A percentile compares a stretch with the other conserved stretches of the same genome.
Conservation (phyloP, 1,140 invertebrate genomes). For the Ceratosolen solmsi region DNA sequence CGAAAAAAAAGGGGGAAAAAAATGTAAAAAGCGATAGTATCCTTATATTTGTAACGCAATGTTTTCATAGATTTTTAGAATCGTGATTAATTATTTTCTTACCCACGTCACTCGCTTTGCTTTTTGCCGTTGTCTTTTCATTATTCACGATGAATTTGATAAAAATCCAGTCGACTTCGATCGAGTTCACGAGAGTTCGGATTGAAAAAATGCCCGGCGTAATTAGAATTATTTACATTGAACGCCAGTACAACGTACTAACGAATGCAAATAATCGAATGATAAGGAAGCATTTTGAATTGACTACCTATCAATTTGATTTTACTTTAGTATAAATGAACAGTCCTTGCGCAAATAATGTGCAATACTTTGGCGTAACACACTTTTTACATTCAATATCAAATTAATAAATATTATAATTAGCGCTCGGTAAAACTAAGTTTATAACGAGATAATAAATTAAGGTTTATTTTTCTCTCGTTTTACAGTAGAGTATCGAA, state of each 20-base stretch:
- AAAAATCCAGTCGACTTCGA: not conserved
- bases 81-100: not conserved
- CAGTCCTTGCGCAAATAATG: too few relatives aligned
- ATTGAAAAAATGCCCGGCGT: not conserved
- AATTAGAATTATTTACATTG: not conserved
- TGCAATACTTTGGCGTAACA: too few relatives aligned
- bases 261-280: not conserved
- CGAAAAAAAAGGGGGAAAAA: too few relatives aligned
- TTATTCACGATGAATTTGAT: not conserved
- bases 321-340: too few relatives aligned
- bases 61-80: not conserved
- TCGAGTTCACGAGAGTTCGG: not conserved
- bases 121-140: not conserved
- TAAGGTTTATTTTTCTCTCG: too few relatives aligned
- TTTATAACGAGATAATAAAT: too few relatives aligned
- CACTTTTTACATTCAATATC: too few relatives aligned
- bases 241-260: not conserved
- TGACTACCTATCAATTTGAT: too few relatives aligned
- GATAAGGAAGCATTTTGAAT: too few relatives aligned
- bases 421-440: too few relatives aligned
- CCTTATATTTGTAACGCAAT: not conserved
- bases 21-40: conserved; percentile 9
- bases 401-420: too few relatives aligned
- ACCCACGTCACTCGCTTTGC: not conserved
- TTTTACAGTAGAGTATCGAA: too few relatives aligned